Percentiles rank a stretch among this genome's conserved stretches.
Evolutionary conservation across 2,113 vertebrate genomes (phyloP).

Genomic region (Meriones unguiculatus): DNA sequence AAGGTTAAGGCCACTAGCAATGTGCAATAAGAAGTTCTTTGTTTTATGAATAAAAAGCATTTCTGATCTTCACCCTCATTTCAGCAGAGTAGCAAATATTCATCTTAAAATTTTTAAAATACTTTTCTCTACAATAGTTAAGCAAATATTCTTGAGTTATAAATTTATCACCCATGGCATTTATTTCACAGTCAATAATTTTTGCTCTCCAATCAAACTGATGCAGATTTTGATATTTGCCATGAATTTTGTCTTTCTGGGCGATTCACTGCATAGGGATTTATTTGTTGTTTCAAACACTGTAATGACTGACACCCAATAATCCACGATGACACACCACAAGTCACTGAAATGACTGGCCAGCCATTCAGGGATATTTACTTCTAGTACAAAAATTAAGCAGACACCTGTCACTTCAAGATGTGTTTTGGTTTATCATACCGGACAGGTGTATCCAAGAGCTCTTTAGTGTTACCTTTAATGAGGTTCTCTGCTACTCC

Average conservation of each 20-base stretch:
- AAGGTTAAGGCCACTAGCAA: slow-evolving; percentile 36
- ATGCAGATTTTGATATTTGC: slow-evolving; percentile 51
- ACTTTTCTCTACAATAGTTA: slow-evolving; percentile 20
- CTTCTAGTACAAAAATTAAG: slow-evolving; percentile 54
- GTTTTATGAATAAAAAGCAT: slow-evolving; percentile 28
- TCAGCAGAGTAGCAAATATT: background rate
- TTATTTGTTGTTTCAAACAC: slow-evolving; percentile 34
- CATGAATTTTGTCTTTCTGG: slow-evolving; percentile 40
- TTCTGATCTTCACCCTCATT: slow-evolving; percentile 24
- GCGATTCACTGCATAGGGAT: slow-evolving; percentile 32
- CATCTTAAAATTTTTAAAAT: slow-evolving; percentile 67
- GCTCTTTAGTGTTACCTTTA: slow-evolving; percentile 56
- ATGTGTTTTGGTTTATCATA: slow-evolving; percentile 62
- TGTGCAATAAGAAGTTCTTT: slow-evolving; percentile 34
- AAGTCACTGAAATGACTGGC: slow-evolving; percentile 55
- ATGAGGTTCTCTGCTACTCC: slow-evolving; percentile 33
- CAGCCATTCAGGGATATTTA: slow-evolving; percentile 57
- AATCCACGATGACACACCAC: slow-evolving; percentile 44
- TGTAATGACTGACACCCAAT: background rate
- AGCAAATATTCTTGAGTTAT: slow-evolving; percentile 32
- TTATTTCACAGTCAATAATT: slow-evolving; percentile 51
- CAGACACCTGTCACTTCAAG: slow-evolving; percentile 9
- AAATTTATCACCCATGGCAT: slow-evolving; percentile 57
- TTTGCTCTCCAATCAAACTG: slow-evolving; percentile 52
- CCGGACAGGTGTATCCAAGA: slow-evolving; percentile 48